A percentile compares a stretch with the other conserved stretches of the same genome.
Conservation (phyloP, 1,140 invertebrate species). For the Cyphomyrmex costatus region DNA sequence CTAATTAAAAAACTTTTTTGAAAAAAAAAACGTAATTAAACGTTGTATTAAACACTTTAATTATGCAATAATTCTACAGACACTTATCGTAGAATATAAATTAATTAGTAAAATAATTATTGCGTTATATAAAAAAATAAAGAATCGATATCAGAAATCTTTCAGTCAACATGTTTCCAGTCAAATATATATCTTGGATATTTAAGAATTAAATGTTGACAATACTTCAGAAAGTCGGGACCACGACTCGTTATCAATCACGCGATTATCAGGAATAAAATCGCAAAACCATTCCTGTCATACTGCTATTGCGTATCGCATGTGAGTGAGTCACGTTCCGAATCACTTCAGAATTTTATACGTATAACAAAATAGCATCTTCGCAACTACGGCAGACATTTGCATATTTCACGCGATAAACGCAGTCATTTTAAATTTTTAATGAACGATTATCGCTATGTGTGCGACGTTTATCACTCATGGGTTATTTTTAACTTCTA, state of each 20-base stretch:
- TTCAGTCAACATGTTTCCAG: not conserved
- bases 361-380: slow-evolving; percentile 15
- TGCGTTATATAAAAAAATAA: not conserved
- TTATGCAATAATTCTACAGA: not conserved
- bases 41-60: not conserved
- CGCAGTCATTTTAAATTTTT: slow-evolving; percentile 44
- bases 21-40: not conserved
- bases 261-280: slow-evolving; percentile 26
- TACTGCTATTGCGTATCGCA: slow-evolving; percentile 23
- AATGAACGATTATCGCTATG: slow-evolving; percentile 29
- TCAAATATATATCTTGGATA: not conserved
- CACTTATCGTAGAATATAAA: not conserved
- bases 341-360: not conserved
- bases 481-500: slow-evolving; percentile 33
- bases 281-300: slow-evolving; percentile 3
- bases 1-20: not conserved
- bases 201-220: slow-evolving; percentile 9
- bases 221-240: not conserved
- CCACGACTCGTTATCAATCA: slow-evolving; percentile 37
- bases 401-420: slow-evolving; percentile 26
- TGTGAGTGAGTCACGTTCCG: slow-evolving; percentile 22
- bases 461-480: not conserved
- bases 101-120: slow-evolving; percentile 10
- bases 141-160: not conserved
- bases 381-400: slow-evolving; percentile 10